A percentile compares a stretch with the other conserved stretches of the same genome.
phyloP scores from a whole-genome alignment of 2,888 invertebrate genomes.

The Altica lythri region DNA sequence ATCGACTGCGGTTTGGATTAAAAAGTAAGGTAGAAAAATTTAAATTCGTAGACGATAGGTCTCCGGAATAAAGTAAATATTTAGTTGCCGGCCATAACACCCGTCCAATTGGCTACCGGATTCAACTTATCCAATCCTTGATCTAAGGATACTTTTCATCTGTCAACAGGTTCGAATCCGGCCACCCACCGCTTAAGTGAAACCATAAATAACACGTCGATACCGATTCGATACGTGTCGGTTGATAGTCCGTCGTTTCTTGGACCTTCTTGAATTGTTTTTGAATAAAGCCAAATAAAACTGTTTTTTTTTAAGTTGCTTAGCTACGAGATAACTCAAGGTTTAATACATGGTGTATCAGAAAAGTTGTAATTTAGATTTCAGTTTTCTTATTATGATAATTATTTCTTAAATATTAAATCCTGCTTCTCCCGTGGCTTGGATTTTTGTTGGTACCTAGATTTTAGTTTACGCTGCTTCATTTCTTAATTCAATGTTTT shows the following conservation, averaged over 20 bases:
- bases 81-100: conserved; percentile 50
- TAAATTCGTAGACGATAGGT: conserved; percentile 42
- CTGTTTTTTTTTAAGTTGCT: conserved; percentile 4
- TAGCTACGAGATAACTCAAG: neutral
- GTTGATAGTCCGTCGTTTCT: conserved; percentile 34
- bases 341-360: neutral
- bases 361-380: too few species aligned
- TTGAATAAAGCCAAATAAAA: conserved; percentile 49
- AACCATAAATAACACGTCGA: conserved; percentile 56
- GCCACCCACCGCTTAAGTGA: conserved; percentile 56
- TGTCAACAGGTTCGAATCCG: conserved; percentile 54
- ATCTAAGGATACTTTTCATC: conserved; percentile 59
- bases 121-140: conserved; percentile 58
- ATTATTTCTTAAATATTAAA: too few species aligned
- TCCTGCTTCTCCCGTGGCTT: too few species aligned
- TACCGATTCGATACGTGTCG: conserved; percentile 50
- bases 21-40: conserved; percentile 32
- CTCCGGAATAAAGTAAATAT: conserved; percentile 41
- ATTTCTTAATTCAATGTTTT: too few species aligned
- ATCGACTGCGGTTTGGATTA: conserved; percentile 30
- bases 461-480: too few species aligned
- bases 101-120: conserved; percentile 59
- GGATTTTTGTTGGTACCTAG: too few species aligned
- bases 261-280: conserved; percentile 46
- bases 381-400: too few species aligned